Evolutionary conservation across 2,888 invertebrate genomes (phyloP).

Genomic region (Lepetodrilus schrolli): DNA sequence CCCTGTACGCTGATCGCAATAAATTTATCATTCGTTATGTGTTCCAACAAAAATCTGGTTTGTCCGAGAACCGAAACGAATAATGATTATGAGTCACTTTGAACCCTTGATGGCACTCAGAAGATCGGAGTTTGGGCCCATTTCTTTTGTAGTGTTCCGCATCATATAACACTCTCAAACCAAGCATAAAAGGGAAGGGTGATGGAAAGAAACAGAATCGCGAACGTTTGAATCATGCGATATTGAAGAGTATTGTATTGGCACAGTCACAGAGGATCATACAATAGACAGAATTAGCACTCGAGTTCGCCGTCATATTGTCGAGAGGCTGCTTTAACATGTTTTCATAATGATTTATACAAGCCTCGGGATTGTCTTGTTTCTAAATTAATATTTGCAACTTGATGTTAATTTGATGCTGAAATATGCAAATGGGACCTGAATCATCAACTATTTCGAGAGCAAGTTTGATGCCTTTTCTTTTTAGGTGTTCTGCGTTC

Average conservation of each 20-base stretch:
- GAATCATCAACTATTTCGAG: constrained; percentile 1
- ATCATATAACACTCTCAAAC: neutral
- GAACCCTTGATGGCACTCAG: neutral
- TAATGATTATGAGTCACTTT: neutral
- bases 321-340: neutral
- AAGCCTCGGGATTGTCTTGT: neutral
- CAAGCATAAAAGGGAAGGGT: neutral
- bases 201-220: neutral
- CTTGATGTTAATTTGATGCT: constrained; percentile 18
- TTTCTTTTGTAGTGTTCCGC: neutral
- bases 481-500: no score
- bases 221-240: neutral
- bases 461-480: no score
- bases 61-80: constrained; percentile 15
- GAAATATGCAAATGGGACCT: constrained; percentile 14
- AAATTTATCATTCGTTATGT: neutral
- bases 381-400: constrained; percentile 22
- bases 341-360: neutral
- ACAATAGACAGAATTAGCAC: constrained; percentile 5
- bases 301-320: neutral
- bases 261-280: neutral
- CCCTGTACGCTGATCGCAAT: no score
- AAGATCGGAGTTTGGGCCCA: neutral
- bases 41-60: constrained; percentile 6
- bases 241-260: neutral